Evolutionary conservation across 1,140 invertebrate genomes (phyloP).

Genomic region (Zaprionus capensis): DNA sequence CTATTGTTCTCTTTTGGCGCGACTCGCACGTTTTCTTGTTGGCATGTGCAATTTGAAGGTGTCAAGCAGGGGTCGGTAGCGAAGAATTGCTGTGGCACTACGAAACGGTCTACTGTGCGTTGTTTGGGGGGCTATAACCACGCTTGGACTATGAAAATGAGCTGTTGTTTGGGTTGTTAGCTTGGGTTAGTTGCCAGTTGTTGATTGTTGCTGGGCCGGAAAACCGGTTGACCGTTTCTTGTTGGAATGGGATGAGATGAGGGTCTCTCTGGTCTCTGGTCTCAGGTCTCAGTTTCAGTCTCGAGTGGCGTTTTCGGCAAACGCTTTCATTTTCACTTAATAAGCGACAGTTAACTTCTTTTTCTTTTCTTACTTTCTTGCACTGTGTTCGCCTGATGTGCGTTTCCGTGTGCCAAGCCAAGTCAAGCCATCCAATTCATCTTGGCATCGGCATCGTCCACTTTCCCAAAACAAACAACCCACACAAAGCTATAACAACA

Average conservation of each 20-base stretch:
- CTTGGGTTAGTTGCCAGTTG: constrained; percentile 16
- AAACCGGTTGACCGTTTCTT: constrained; percentile 58
- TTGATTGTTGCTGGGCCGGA: constrained; percentile 27
- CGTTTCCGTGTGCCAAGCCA: constrained; percentile 73
- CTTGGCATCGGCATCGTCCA: constrained; percentile 56
- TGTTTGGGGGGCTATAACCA: constrained; percentile 2
- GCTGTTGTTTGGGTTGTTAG: constrained; percentile 30
- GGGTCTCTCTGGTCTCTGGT: constrained; percentile 12
- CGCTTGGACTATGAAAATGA: constrained; percentile 40
- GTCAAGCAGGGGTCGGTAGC: constrained; percentile 3
- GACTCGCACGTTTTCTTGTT: background rate
- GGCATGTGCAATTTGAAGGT: constrained; percentile 8
- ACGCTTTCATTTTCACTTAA: constrained; percentile 83
- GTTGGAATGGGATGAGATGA: constrained; percentile 20
- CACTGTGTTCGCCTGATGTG: constrained; percentile 66
- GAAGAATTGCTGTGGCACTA: constrained; percentile 13
- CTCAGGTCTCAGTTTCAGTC: too few relatives aligned
- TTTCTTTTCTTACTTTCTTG: constrained; percentile 51
- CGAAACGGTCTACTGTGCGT: background rate
- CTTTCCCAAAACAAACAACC: constrained; percentile 75
- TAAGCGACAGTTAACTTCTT: constrained; percentile 81
- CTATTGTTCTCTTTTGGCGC: background rate
- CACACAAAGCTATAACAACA: constrained; percentile 56
- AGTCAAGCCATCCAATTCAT: constrained; percentile 51
- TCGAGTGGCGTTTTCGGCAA: constrained; percentile 61